phyloP scores from a whole-genome alignment of 2,797 vertebrate species.

The Smutsia gigantea region DNA sequence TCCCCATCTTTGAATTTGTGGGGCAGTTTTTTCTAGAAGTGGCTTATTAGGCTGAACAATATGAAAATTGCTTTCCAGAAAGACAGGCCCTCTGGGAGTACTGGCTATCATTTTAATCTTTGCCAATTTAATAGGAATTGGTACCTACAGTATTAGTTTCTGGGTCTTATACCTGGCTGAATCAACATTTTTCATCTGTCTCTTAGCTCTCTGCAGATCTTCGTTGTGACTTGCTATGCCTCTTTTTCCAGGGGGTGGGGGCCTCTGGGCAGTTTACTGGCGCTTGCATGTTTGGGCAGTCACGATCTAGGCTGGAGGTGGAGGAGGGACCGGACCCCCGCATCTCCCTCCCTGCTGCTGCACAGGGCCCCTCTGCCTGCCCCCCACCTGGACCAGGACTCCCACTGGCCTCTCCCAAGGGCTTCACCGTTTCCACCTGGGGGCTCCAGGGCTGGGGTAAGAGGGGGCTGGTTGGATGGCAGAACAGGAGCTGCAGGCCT shows the following conservation, averaged over 20 bases:
- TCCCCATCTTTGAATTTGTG: neutral
- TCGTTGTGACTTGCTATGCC: rapidly evolving
- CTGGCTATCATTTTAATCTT: neutral
- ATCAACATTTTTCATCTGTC: rapidly evolving
- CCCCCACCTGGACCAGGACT: neutral
- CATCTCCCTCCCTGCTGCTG: neutral
- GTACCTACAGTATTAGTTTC: rapidly evolving
- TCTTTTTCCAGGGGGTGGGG: no score
- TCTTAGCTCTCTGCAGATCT: neutral
- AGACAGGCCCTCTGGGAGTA: neutral
- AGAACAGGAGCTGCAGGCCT: no score
- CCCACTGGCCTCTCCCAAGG: neutral
- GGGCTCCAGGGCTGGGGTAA: neutral
- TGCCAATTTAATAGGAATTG: neutral
- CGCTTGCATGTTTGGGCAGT: no score
- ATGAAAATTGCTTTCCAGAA: neutral
- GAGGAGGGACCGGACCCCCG: neutral
- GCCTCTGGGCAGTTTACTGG: neutral
- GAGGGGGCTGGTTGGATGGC: neutral
- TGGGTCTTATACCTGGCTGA: neutral
- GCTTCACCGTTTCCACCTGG: neutral
- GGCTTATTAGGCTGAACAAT: no score
- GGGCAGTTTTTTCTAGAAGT: neutral
- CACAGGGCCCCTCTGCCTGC: neutral
- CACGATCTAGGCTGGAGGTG: neutral